A percentile compares a stretch with the other conserved stretches of the same genome.
These are phyloP conservation scores for Ancistrus triradiatus DNA, from an alignment of 2,113 vertebrate species.

Conservation along the genomic window DNA sequence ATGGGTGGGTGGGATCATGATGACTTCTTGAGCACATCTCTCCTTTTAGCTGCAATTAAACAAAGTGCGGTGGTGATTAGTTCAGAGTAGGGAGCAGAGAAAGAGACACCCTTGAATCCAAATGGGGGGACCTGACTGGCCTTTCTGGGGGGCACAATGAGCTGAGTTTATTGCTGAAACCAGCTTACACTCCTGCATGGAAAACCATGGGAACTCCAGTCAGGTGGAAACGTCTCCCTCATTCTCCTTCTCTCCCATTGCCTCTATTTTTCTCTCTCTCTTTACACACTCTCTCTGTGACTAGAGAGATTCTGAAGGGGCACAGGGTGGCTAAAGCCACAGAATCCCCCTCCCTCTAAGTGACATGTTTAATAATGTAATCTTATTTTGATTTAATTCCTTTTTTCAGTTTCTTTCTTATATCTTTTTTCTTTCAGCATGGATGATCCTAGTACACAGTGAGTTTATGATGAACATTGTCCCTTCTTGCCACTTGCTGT, in stretches of 20 bases:
- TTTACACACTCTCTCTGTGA: slow-evolving; percentile 48
- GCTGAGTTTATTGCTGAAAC: slow-evolving; percentile 99
- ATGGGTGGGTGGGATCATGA: slow-evolving; percentile 84
- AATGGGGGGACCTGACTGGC: slow-evolving; percentile 97
- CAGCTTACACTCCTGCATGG: slow-evolving; percentile 94
- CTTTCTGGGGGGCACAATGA: slow-evolving; percentile 96
- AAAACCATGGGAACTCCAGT: slow-evolving; percentile 99
- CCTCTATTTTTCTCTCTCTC: slow-evolving; percentile 43
- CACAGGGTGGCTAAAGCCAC: slow-evolving; percentile 66
- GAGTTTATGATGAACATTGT: slow-evolving; percentile 67
- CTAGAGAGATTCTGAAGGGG: slow-evolving; percentile 85
- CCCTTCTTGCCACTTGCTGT: slow-evolving; percentile 74
- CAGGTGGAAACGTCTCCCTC: slow-evolving; percentile 97
- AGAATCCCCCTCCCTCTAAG: slow-evolving; percentile 78
- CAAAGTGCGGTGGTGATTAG: slow-evolving; percentile 99
- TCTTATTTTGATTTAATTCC: too few species aligned
- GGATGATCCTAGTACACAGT: too few species aligned
- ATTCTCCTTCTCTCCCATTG: slow-evolving; percentile 58
- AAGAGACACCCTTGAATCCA: slow-evolving; percentile 99
- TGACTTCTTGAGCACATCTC: slow-evolving; percentile 99
- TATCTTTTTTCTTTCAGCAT: too few species aligned
- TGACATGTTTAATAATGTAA: too few species aligned
- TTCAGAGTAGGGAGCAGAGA: slow-evolving; percentile 94
- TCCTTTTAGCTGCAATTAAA: slow-evolving; percentile 98
- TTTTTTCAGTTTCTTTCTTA: too few species aligned